Percentiles rank a stretch among this genome's conserved stretches.
Evolutionary conservation across 2,113 vertebrate species (phyloP).

Genomic region (Corythornis madagascariensis): DNA sequence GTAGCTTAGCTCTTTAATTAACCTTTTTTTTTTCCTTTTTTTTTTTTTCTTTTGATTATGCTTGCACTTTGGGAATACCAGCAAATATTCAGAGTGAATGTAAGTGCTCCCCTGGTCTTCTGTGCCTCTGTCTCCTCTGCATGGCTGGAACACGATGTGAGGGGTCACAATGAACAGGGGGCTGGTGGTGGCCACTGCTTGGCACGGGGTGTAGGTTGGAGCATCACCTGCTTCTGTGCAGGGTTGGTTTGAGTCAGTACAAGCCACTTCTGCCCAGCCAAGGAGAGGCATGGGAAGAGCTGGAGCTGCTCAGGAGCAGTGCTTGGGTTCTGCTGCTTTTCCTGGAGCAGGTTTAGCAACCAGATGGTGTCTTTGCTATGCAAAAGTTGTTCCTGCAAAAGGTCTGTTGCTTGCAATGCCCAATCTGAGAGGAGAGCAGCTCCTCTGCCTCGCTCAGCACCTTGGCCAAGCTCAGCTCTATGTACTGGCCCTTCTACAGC

Average conservation of each 20-base stretch:
- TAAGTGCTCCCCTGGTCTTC: conserved; percentile 79
- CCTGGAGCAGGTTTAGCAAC: background rate
- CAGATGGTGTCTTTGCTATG: rapidly evolving
- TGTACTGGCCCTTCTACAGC: rapidly evolving
- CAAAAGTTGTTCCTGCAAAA: background rate
- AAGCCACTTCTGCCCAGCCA: background rate
- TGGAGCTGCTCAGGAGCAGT: background rate
- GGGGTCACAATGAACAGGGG: background rate
- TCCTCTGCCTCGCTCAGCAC: rapidly evolving
- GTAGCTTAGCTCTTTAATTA: background rate
- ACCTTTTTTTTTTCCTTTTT: conserved; percentile 42
- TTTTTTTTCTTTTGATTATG: conserved; percentile 39
- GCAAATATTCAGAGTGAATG: conserved; percentile 93
- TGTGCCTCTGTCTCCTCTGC: background rate
- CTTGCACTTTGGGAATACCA: conserved; percentile 86
- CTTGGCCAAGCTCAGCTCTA: background rate
- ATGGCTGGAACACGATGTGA: background rate
- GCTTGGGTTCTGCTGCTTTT: background rate
- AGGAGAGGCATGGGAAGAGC: background rate
- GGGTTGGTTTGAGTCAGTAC: background rate
- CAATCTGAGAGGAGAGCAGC: background rate
- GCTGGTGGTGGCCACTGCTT: background rate
- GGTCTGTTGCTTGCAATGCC: background rate
- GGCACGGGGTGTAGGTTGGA: rapidly evolving
- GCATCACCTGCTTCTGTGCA: rapidly evolving